Conservation (phyloP, 2,797 vertebrate genomes). For the Sebastiscus albofasciatus region DNA sequence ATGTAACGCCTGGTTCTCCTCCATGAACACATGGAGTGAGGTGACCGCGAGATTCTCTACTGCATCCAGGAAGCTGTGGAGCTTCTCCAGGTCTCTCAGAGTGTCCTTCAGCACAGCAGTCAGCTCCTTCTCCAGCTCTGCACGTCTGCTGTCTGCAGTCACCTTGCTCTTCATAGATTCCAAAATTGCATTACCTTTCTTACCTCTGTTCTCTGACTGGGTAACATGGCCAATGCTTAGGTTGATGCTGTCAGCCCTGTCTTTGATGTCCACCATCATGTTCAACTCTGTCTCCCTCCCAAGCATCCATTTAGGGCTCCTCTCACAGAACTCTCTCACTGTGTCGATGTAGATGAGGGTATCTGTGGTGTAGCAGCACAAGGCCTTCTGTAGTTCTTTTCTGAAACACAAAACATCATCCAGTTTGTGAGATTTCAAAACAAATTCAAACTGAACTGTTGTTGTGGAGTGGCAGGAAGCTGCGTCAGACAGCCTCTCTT, state of each 20-base stretch:
- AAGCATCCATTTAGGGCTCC: constrained; percentile 59
- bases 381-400: constrained; percentile 36
- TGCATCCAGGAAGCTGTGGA: constrained; percentile 72
- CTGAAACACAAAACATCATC: constrained; percentile 50
- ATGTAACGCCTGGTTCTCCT: constrained; percentile 34
- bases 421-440: background rate
- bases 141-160: constrained; percentile 33
- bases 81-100: constrained; percentile 66
- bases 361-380: constrained; percentile 61
- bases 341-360: constrained; percentile 63
- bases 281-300: constrained; percentile 59
- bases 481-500: background rate
- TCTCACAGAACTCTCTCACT: constrained; percentile 63
- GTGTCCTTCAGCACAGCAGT: constrained; percentile 54
- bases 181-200: too few relatives aligned
- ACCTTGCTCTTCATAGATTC: constrained; percentile 58
- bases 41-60: constrained; percentile 79
- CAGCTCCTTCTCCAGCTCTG: constrained; percentile 71
- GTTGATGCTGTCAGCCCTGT: constrained; percentile 45
- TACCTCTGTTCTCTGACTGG: constrained; percentile 31
- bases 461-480: background rate
- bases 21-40: constrained; percentile 71
- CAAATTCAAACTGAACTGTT: background rate
- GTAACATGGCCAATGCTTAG: constrained; percentile 47
- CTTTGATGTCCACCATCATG: constrained; percentile 71